These are phyloP conservation scores for Armadillidium nasatum DNA, from an alignment of 1,140 invertebrate genomes.

Conservation along the genomic window DNA sequence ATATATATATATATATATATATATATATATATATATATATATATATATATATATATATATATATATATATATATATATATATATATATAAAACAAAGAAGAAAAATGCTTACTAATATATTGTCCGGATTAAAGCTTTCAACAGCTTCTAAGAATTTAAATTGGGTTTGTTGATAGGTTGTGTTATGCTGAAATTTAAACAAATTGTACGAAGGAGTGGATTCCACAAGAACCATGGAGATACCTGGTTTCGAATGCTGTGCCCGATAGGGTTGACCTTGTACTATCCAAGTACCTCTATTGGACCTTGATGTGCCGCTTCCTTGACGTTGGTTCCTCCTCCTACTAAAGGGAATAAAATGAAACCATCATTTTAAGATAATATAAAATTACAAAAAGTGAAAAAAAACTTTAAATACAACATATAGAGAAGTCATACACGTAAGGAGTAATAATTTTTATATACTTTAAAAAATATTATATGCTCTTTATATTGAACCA, in stretches of 20 bases:
- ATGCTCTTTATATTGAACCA: too few species aligned
- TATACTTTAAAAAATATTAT: too few species aligned
- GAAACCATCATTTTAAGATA: too few species aligned
- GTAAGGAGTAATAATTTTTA: too few species aligned
- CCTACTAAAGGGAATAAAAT: background rate
- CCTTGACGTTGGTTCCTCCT: constrained; percentile 8
- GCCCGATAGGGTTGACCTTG: constrained; percentile 23
- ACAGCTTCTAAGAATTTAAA: constrained; percentile 69
- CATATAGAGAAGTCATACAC: too few species aligned
- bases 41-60: background rate
- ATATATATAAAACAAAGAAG: background rate
- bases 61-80: background rate
- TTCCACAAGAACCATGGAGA: constrained; percentile 67
- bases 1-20: constrained; percentile 44
- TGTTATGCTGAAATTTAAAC: constrained; percentile 75
- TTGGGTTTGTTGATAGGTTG: constrained; percentile 69
- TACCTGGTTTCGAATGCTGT: constrained; percentile 49
- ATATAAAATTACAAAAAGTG: too few species aligned
- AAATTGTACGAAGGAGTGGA: constrained; percentile 56
- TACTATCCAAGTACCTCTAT: constrained; percentile 30
- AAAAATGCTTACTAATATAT: constrained; percentile 61
- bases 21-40: background rate
- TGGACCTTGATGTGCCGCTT: constrained; percentile 24
- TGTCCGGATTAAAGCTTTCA: constrained; percentile 73
- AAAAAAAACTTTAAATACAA: too few species aligned